Evolutionary conservation across 2,113 vertebrate genomes (phyloP).

Genomic region (Cyanocitta stelleri): DNA sequence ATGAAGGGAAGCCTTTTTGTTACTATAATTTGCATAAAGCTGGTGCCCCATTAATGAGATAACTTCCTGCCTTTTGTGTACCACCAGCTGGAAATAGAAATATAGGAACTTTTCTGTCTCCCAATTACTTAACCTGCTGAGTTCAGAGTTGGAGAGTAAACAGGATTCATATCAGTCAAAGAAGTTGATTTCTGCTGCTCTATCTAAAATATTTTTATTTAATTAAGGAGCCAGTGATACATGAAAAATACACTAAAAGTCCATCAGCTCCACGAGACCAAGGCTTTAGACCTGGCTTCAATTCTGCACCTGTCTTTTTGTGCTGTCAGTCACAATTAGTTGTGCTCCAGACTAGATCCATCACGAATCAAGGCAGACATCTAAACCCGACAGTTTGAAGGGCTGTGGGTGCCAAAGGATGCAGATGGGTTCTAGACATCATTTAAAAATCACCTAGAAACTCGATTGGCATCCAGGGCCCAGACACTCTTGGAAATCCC

Average conservation of each 20-base stretch:
- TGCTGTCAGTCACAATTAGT: conserved; percentile 53
- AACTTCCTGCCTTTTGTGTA: conserved; percentile 87
- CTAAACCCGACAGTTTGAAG: not conserved
- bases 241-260: conserved; percentile 31
- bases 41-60: conserved; percentile 84
- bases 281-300: not conserved
- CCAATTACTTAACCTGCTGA: conserved; percentile 87
- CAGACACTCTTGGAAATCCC: not conserved
- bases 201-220: conserved; percentile 65
- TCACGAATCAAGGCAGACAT: not conserved
- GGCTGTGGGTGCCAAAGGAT: not conserved
- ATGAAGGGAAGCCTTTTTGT: conserved; percentile 85
- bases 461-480: not conserved
- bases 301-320: conserved; percentile 51
- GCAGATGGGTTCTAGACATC: conserved; percentile 21
- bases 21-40: conserved; percentile 86
- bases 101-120: conserved; percentile 81
- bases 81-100: conserved; percentile 85
- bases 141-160: conserved; percentile 83
- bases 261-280: not conserved
- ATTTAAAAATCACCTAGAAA: conserved; percentile 40
- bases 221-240: conserved; percentile 49
- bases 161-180: conserved; percentile 74
- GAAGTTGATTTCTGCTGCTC: conserved; percentile 70
- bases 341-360: conserved; percentile 1